Evolutionary conservation across 2,113 vertebrate genomes (phyloP).

Genomic region (Vanacampus margaritifer): DNA sequence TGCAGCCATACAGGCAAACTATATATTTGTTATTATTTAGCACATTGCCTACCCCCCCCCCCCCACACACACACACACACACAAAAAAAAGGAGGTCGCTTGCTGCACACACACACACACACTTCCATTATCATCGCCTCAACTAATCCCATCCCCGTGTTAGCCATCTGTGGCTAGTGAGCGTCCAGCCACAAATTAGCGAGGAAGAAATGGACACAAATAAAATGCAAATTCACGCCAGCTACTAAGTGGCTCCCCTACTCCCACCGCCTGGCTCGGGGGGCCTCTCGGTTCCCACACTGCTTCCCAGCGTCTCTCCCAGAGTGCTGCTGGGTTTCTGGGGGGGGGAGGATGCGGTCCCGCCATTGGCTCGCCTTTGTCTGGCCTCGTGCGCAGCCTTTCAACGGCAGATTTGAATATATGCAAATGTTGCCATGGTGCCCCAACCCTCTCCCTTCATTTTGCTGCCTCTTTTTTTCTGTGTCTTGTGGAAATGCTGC

Average conservation of each 20-base stretch:
- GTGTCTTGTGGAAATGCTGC: constrained; percentile 43
- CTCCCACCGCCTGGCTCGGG: constrained; percentile 42
- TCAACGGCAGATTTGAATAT: constrained; percentile 73
- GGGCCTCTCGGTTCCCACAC: constrained; percentile 74
- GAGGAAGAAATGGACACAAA: constrained; percentile 65
- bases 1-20: too few species aligned
- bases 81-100: background rate
- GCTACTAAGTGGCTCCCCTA: constrained; percentile 59
- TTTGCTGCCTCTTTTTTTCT: constrained; percentile 54
- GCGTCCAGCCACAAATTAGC: constrained; percentile 62
- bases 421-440: constrained; percentile 69
- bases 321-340: constrained; percentile 57
- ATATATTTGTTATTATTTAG: too few species aligned
- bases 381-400: constrained; percentile 50
- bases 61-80: background rate
- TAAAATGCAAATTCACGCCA: constrained; percentile 67
- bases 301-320: constrained; percentile 56
- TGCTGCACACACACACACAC: background rate
- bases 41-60: too few species aligned
- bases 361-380: constrained; percentile 67
- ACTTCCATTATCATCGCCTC: constrained; percentile 57
- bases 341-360: constrained; percentile 44
- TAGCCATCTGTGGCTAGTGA: constrained; percentile 67
- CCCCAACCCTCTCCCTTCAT: constrained; percentile 40
- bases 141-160: constrained; percentile 62